These are phyloP conservation scores for Teleopsis dalmanni DNA, from an alignment of 1,140 invertebrate species.

Conservation along the genomic window DNA sequence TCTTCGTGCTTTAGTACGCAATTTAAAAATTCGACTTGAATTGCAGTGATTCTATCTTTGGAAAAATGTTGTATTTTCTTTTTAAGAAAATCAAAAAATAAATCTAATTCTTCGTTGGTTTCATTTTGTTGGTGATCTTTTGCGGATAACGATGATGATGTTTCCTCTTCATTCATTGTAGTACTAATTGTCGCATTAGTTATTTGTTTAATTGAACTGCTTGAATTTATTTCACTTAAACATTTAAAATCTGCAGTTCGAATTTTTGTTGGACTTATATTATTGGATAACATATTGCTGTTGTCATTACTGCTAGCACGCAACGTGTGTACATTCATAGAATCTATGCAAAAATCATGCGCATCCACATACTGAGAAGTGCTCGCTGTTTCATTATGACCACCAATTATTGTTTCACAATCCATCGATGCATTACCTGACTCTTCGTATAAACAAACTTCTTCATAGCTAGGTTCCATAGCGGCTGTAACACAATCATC, in stretches of 20 bases:
- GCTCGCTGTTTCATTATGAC: neutral
- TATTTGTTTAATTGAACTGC: too few species aligned
- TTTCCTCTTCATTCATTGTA: too few species aligned
- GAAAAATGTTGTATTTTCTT: conserved; percentile 40
- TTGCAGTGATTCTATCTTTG: conserved; percentile 35
- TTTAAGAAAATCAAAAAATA: conserved; percentile 40
- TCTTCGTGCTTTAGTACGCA: conserved; percentile 35
- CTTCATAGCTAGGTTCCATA: conserved; percentile 35
- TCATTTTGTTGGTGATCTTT: too few species aligned
- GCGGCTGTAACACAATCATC: conserved; percentile 32
- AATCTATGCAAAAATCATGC: conserved; percentile 12
- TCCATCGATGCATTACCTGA: conserved; percentile 25
- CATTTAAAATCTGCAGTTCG: too few species aligned
- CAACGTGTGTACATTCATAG: conserved; percentile 9
- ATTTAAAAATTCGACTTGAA: conserved; percentile 40
- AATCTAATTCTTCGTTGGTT: conserved; percentile 33
- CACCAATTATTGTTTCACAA: conserved; percentile 18
- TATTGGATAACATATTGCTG: too few species aligned
- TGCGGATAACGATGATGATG: too few species aligned
- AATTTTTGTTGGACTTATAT: too few species aligned
- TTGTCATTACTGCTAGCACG: too few species aligned
- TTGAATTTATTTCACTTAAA: too few species aligned
- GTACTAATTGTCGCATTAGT: too few species aligned
- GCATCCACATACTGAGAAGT: conserved; percentile 9
- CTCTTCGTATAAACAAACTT: conserved; percentile 38